phyloP scores from a whole-genome alignment of 2,797 vertebrate species.

The Antrozous pallidus region DNA sequence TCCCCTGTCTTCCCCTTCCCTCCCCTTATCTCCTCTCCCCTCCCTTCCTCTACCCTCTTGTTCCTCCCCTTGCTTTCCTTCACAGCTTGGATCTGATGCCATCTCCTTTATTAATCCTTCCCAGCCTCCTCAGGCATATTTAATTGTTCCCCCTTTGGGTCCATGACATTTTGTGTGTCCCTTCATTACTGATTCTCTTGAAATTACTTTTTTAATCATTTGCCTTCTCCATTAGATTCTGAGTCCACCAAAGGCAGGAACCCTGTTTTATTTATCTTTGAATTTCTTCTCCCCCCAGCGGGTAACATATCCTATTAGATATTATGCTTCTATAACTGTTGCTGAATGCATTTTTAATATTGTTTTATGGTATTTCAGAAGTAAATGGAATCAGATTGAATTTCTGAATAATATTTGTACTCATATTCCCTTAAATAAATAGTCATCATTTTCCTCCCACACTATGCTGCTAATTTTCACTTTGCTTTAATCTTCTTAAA shows the following conservation, averaged over 20 bases:
- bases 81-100: conserved; percentile 52
- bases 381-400: conserved; percentile 24
- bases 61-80: too few relatives aligned
- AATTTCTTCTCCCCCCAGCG: not conserved
- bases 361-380: conserved; percentile 53
- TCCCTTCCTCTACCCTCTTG: not conserved
- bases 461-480: not conserved
- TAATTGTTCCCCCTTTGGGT: conserved; percentile 61
- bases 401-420: conserved; percentile 36
- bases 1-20: not conserved
- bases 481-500: conserved; percentile 36
- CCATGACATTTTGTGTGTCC: conserved; percentile 65
- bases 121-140: conserved; percentile 32
- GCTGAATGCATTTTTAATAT: conserved; percentile 35
- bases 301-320: not conserved
- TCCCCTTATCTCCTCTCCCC: not conserved
- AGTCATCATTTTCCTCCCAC: conserved; percentile 27
- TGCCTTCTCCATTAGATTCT: conserved; percentile 44
- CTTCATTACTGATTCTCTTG: conserved; percentile 65
- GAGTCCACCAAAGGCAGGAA: conserved; percentile 28
- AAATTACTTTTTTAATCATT: conserved; percentile 62
- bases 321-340: conserved; percentile 13
- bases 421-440: conserved; percentile 21
- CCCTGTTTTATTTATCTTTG: conserved; percentile 45
- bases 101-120: conserved; percentile 61